Conservation (phyloP, 2,797 vertebrate genomes). For the Enteromius trimaculatus region DNA sequence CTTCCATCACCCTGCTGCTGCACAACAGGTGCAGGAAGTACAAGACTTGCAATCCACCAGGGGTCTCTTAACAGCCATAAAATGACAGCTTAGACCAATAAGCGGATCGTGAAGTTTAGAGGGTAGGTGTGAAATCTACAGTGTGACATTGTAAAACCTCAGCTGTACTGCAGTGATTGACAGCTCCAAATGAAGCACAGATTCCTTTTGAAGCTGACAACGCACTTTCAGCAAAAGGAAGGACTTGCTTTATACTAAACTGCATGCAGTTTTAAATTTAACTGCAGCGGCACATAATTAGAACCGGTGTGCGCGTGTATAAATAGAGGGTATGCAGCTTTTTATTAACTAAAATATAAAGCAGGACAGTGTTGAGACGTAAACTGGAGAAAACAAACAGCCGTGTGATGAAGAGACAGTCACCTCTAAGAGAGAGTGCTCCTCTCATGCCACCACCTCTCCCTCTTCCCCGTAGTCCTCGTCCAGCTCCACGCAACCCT, state of each 20-base stretch:
- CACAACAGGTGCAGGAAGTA: slow-evolving; percentile 15
- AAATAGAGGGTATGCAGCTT: neutral
- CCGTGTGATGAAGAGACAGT: slow-evolving; percentile 13
- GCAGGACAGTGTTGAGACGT: neutral
- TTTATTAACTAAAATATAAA: neutral
- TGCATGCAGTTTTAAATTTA: neutral
- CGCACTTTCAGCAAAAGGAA: neutral
- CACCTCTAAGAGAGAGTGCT: slow-evolving; percentile 88
- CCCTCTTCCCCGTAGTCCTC: slow-evolving; percentile 84
- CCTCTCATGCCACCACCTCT: slow-evolving; percentile 85
- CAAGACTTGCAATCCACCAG: neutral
- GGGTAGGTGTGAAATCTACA: neutral
- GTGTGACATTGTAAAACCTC: neutral
- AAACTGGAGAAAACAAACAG: neutral
- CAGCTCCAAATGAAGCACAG: neutral
- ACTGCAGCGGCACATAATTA: neutral
- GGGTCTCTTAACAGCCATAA: neutral
- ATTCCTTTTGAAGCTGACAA: neutral
- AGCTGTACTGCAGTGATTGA: neutral
- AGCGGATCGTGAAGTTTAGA: neutral
- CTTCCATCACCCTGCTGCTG: neutral
- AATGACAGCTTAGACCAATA: neutral
- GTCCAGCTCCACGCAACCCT: slow-evolving; percentile 84
- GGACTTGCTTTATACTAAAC: neutral
- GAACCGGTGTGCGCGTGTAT: neutral